Base-by-base conservation (phyloP, 2,113 vertebrate genomes). In the Archocentrus centrarchus region DNA sequence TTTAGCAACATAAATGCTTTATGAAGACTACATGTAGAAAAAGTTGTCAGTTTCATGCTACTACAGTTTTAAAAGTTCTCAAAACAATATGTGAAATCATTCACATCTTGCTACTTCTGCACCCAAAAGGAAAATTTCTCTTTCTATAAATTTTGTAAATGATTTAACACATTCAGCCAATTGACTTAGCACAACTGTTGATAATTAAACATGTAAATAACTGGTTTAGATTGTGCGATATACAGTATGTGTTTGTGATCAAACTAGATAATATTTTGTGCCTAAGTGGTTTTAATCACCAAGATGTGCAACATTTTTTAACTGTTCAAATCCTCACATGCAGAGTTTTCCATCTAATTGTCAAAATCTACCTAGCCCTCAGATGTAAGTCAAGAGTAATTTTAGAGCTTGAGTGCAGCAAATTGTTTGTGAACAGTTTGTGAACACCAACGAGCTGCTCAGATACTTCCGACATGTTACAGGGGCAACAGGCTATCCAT, bases 271-370 rank as follows among this genome's bases (percentile, higher is more conserved):
- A 44, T 24, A n/a, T 27, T 66, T 27, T 14, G 13, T 17, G 11
- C 2, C 14, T 50, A 4, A 17, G 47, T 64, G 0, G 11, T 6
- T 63, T 64, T 64, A 39, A 4, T 39, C 7, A 10, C 13, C 11
- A 66, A 17, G 24, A 44, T 44, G 9, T 41, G 13, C 11, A 50
- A 50, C 5, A 1, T 27, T 0, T 13, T 1, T 1, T 14, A 37
- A 24, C n/a, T 17, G 1, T 0, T 0, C 32, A n/a, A 39, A 6
- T 66, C 37, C 13, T 44, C n/a, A 22, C n/a, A 41, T 24, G 37
- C 37, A 41, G 62, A 15, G 24, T 15, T 66, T 2, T 66, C 14
- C n/a, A 1, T 64, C 62, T 64, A 64, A 41, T 13, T 64, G 37
- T 64, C 62, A 24, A 24, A 44, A 39, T 24, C 63, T 47, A 47